These are phyloP conservation scores for Hirtodrosophila alboralis DNA, from an alignment of 2,888 invertebrate genomes.

Conservation along the genomic window DNA sequence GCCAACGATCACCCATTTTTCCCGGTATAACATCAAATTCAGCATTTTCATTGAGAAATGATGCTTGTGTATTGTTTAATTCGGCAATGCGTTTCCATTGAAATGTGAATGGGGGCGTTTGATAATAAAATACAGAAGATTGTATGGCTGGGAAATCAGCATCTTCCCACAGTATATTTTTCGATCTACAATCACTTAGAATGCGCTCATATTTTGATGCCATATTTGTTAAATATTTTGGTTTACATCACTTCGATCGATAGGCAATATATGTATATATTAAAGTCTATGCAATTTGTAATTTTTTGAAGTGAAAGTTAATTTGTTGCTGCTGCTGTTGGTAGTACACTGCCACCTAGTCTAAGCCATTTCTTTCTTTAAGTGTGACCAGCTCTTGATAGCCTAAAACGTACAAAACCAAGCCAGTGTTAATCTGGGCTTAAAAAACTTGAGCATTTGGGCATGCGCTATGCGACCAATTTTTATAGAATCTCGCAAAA, in stretches of 20 bases:
- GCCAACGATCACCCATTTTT: constrained; percentile 96
- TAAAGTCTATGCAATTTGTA: constrained; percentile 6
- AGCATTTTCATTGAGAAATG: constrained; percentile 85
- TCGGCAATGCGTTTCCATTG: constrained; percentile 94
- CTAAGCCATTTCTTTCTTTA: constrained; percentile 39
- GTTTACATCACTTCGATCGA: constrained; percentile 36
- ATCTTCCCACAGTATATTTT: constrained; percentile 94
- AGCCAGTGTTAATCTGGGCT: constrained; percentile 2
- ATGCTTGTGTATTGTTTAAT: constrained; percentile 84
- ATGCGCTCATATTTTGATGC: constrained; percentile 90
- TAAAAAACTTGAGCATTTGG: constrained; percentile 10
- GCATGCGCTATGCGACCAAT: constrained; percentile 2
- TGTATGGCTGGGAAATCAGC: constrained; percentile 95
- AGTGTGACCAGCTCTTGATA: constrained; percentile 44
- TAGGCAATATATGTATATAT: constrained; percentile 8
- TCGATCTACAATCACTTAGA: constrained; percentile 91
- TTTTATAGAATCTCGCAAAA: not conserved
- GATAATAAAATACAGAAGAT: constrained; percentile 95
- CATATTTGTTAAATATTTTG: constrained; percentile 63
- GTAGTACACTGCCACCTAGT: constrained; percentile 53
- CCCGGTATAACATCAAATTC: constrained; percentile 94
- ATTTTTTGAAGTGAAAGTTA: constrained; percentile 56
- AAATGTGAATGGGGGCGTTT: constrained; percentile 96
- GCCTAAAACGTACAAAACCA: constrained; percentile 15
- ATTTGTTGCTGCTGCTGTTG: constrained; percentile 40